Conservation (phyloP, 1,140 invertebrate genomes). For the Lucilia cuprina region DNA sequence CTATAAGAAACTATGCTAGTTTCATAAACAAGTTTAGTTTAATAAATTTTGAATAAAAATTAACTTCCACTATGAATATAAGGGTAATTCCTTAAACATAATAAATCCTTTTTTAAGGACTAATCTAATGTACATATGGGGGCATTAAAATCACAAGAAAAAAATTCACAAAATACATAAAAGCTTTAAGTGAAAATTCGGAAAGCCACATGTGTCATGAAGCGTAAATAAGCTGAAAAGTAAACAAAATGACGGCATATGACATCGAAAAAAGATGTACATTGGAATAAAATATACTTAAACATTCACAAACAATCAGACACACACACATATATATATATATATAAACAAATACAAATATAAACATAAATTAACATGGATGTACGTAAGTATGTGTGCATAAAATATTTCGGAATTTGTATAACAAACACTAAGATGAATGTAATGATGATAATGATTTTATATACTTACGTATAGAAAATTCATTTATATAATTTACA, state of each 20-base stretch:
- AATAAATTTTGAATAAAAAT: too few species aligned
- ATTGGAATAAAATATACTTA: neutral
- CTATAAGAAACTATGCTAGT: too few species aligned
- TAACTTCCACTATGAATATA: too few species aligned
- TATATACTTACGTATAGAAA: neutral
- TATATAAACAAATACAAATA: neutral
- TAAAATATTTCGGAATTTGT: neutral
- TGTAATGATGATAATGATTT: slow-evolving; percentile 3
- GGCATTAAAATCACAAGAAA: neutral
- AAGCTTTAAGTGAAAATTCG: neutral
- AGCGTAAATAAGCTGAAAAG: neutral
- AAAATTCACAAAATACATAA: neutral
- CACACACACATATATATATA: neutral
- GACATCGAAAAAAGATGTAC: neutral
- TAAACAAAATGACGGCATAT: neutral
- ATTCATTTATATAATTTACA: neutral
- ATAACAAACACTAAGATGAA: neutral
- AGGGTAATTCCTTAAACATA: too few species aligned
- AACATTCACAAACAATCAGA: neutral
- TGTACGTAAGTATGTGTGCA: neutral
- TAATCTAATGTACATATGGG: neutral
- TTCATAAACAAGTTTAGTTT: too few species aligned
- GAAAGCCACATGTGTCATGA: slow-evolving; percentile 1
- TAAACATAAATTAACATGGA: neutral
- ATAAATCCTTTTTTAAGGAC: too few species aligned